Evolutionary conservation across 2,888 invertebrate genomes (phyloP).

Genomic region (Belgica antarctica): DNA sequence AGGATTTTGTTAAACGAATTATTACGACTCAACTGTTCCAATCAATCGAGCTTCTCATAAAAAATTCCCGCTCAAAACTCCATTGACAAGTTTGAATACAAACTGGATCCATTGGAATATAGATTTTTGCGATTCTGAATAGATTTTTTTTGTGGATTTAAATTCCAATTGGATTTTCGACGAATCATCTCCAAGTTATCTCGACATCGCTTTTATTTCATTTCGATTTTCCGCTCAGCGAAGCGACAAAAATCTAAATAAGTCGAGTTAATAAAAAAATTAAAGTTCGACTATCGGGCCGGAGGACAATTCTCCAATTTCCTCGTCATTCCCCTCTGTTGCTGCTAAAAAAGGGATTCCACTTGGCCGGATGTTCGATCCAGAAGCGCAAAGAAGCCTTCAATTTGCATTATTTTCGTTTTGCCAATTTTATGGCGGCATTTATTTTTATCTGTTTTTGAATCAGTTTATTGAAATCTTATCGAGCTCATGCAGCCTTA

Average conservation of each 20-base stretch:
- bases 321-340: neutral
- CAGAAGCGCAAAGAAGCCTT: neutral
- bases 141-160: too few species aligned
- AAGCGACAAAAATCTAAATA: neutral
- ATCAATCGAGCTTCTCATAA: too few species aligned
- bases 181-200: neutral
- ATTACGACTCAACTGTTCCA: too few species aligned
- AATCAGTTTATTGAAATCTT: conserved; percentile 23
- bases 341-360: neutral
- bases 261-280: neutral
- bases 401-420: neutral
- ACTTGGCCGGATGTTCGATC: neutral
- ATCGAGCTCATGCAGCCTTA: neutral
- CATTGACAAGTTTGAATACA: too few species aligned
- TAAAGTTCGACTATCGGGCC: neutral
- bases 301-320: neutral
- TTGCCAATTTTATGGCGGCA: neutral
- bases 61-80: too few species aligned
- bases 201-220: neutral
- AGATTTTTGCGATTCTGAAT: too few species aligned
- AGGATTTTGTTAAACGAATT: too few species aligned
- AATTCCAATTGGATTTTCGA: too few species aligned
- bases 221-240: neutral
- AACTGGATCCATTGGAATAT: too few species aligned
- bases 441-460: neutral